These are phyloP conservation scores for Sinhomidia bicolor DNA, from an alignment of 2,888 invertebrate genomes.

Conservation along the genomic window DNA sequence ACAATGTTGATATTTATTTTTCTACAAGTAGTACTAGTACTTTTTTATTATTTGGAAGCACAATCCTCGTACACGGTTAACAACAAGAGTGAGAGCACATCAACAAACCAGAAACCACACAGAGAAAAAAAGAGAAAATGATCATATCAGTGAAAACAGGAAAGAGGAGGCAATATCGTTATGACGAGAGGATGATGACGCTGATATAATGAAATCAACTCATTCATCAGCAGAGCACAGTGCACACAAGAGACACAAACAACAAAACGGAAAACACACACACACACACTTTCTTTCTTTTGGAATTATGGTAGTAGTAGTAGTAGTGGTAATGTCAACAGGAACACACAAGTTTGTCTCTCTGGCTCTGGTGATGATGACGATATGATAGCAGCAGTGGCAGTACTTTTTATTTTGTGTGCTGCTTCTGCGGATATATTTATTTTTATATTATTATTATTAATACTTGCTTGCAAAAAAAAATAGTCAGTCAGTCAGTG, in stretches of 20 bases:
- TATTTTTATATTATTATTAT: background rate
- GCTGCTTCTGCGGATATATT: background rate
- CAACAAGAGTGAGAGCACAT: too few relatives aligned
- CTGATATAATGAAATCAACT: conserved; percentile 19
- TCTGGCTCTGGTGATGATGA: background rate
- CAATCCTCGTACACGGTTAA: background rate
- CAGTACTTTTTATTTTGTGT: background rate
- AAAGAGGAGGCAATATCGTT: background rate
- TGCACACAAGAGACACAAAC: conserved; percentile 14
- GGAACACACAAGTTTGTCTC: conserved; percentile 22
- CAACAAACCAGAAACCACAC: background rate
- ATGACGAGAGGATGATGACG: background rate
- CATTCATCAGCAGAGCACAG: background rate
- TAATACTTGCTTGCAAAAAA: too few relatives aligned
- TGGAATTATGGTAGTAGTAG: background rate
- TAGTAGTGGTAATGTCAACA: conserved; percentile 12
- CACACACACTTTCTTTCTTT: conserved; percentile 7
- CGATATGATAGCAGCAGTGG: too few relatives aligned
- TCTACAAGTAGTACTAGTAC: too few relatives aligned
- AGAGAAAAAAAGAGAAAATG: background rate
- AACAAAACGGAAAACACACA: background rate
- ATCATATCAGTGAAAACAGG: background rate
- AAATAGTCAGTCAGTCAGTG: conserved; percentile 36
- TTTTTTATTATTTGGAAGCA: too few relatives aligned
- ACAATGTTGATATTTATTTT: too few relatives aligned